Evolutionary conservation across 1,140 invertebrate genomes (phyloP), one percentile per base, ranked within the genome.

Genomic region (Melipona quadrifasciata): DNA sequence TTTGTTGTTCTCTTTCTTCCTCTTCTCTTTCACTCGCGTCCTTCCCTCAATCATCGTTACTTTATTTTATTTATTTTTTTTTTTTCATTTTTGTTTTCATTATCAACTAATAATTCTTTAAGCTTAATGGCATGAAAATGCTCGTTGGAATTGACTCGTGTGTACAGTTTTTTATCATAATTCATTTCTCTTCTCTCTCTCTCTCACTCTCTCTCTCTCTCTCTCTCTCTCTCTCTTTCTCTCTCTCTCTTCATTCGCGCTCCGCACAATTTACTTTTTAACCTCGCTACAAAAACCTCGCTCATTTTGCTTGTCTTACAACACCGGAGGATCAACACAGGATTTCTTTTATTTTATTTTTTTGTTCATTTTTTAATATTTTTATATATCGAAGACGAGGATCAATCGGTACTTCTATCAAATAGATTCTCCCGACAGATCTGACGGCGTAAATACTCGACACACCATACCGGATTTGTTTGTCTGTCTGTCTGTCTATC

Each of bases 141-240:
- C 93, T 94, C 91, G 92, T 95, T 94, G 94, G 93, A 94, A 95
- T 95, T 94, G 94, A 94, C 93, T 94, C 92, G 89, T 93, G 94
- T 94, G 89, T 94, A 93, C 91, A 94, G 92, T 93, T 72, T 93
- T 72, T 92, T 93, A 91, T 70, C 78, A 77, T 83, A 68, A 71
- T 86, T 76, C 57, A 61, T 77, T 73, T 85, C 53, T 74, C 27
- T 61, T 74, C 73, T 55, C 73, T 72, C 70, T 72, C 24, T 72
- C 47, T 34, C 51, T 53, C 24, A 53, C 47, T 51, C 51, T 39
- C 5, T 39, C 27, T 74, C 27, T 55, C 27, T 61, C 39, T 76
- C 65, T 84, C 53, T 73, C 24, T 34, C 39, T 72, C 70, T 51
- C 70, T 72, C 70, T 74, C 27, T 74, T 19, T 55, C 27, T 61